Conservation (phyloP, 2,113 vertebrate species). For the Clarias macrocephalus region DNA sequence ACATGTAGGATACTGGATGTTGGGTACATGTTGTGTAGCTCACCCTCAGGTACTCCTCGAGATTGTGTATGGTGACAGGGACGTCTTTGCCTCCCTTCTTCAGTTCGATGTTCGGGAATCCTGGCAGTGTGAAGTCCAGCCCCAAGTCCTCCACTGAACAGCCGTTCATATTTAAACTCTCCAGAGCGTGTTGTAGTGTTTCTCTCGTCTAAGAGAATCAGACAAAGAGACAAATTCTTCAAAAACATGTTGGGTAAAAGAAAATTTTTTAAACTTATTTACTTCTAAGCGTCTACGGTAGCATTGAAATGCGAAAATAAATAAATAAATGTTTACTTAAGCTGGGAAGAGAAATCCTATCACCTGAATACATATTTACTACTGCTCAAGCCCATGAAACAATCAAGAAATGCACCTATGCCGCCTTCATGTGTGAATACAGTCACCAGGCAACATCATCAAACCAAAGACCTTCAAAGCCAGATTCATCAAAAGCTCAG, state of each 20-base stretch:
- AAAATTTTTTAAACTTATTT: not conserved
- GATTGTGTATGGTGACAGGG: slow-evolving; percentile 93
- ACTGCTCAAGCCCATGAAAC: not conserved
- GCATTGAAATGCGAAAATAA: not conserved
- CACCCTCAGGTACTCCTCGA: slow-evolving; percentile 97
- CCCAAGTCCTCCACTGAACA: slow-evolving; percentile 97
- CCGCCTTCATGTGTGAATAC: not conserved
- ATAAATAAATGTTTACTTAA: not conserved
- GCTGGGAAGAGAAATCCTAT: not conserved
- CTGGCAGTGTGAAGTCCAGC: slow-evolving; percentile 95
- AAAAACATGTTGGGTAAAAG: not conserved
- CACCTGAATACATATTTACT: not conserved
- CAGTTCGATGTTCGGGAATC: slow-evolving; percentile 96
- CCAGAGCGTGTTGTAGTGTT: slow-evolving; percentile 91
- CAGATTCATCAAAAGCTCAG: not conserved
- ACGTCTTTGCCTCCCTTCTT: slow-evolving; percentile 98
- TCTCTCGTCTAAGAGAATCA: slow-evolving; percentile 83
- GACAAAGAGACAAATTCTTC: not conserved
- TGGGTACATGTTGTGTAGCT: slow-evolving; percentile 24
- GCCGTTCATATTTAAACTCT: slow-evolving; percentile 96
- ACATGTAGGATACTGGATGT: not conserved
- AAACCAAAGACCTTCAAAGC: not conserved
- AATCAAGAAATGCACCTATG: not conserved
- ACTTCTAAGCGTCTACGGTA: not conserved
- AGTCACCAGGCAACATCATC: not conserved